Evolutionary conservation across 2,113 vertebrate genomes (phyloP), one percentile per base, ranked within the genome.

Genomic region (Apteryx owenii): DNA sequence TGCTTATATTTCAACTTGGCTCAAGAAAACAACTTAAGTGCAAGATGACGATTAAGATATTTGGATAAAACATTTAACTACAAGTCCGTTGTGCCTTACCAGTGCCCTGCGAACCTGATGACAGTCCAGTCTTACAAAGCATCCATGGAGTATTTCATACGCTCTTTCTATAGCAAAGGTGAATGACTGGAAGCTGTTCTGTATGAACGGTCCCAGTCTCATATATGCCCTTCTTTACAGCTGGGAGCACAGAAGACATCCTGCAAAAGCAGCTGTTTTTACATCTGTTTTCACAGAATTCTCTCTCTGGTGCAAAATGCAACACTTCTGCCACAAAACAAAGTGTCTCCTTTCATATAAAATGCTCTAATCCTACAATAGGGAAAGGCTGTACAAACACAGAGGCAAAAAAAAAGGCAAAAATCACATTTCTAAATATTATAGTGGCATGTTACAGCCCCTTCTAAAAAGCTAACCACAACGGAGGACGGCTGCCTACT

Each of bases 91-190:
- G 60, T 38, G 71, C 53, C 81, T 66, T 54, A 36, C 19, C 38
- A 16, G 48, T 0, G 17, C 56, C 17, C 48, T 7, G 54, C 40
- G 78, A 56, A 9, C 51, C 70, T 12, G 54, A 6, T 62, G 10
- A 16, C 5, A 4, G n/a, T 20, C 73, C 62, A 3, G 0, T 25
- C 61, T 31, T 3, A 1, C 10, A 12, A 40, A 54, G n/a, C 60
- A 58, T 2, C 68, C 48, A 40, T 38, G 18, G 33, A 20, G 66
- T 42, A 75, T 23, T 8, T 44, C 65, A 5, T 33, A 21, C 12
- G 12, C 78, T 82, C 81, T 6, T 31, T 62, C 81, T 48, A 1
- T 17, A 46, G 6, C 48, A 21, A 6, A 80, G 75, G n/a, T 12
- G 58, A 33, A n/a, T 3, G n/a, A 54, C 73, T 88, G 77, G 17